A percentile compares a stretch with the other conserved stretches of the same genome.
Evolutionary conservation across 1,140 invertebrate genomes (phyloP).

Genomic region (Cotesia typhae): DNA sequence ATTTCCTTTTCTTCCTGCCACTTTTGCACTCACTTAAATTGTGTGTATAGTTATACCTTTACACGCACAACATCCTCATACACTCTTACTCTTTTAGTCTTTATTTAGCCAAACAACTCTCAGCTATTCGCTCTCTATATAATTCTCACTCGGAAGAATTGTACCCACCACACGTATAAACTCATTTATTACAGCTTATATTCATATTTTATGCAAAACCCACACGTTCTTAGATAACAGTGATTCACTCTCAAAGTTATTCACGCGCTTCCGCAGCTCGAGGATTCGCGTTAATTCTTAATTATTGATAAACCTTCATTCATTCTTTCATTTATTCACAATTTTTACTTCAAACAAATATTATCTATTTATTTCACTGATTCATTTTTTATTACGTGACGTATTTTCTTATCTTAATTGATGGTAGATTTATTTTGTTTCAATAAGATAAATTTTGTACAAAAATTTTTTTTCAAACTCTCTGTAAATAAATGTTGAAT

Average conservation of each 20-base stretch:
- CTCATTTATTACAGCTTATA: too few relatives aligned
- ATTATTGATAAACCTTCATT: not conserved
- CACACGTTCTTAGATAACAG: slow-evolving; percentile 28
- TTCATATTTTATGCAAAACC: slow-evolving; percentile 32
- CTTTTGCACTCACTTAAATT: slow-evolving; percentile 13
- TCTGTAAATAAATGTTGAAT: slow-evolving; percentile 5
- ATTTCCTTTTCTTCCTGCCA: slow-evolving; percentile 26
- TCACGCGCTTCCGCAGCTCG: slow-evolving; percentile 27
- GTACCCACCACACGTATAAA: too few relatives aligned
- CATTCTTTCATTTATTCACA: not conserved
- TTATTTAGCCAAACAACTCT: slow-evolving; percentile 11
- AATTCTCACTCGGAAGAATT: too few relatives aligned
- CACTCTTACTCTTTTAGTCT: not conserved
- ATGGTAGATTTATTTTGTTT: too few relatives aligned
- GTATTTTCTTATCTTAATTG: too few relatives aligned
- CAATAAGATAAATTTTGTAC: too few relatives aligned
- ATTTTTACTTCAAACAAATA: slow-evolving; percentile 3
- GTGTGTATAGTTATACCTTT: slow-evolving; percentile 20
- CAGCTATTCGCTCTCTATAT: slow-evolving; percentile 26
- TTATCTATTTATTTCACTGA: slow-evolving; percentile 6
- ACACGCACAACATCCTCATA: slow-evolving; percentile 4
- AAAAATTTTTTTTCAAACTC: not conserved
- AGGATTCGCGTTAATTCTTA: not conserved
- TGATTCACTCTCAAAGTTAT: slow-evolving; percentile 25
- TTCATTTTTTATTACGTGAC: slow-evolving; percentile 1